Conservation (phyloP, 2,797 vertebrate genomes). For the Coilia nasus region DNA sequence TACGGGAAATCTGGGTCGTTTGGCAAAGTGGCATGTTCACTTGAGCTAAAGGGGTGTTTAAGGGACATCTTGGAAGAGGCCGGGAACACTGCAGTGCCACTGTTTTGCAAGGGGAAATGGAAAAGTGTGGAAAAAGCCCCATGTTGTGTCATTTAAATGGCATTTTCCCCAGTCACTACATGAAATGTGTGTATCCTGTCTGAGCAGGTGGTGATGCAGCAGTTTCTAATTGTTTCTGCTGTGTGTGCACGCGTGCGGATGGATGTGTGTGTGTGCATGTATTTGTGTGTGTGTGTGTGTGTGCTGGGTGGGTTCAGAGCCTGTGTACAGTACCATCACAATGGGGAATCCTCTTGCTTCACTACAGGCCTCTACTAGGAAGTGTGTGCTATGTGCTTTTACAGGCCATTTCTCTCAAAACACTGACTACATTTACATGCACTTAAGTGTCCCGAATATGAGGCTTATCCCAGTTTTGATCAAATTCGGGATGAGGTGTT, state of each 20-base stretch:
- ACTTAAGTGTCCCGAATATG: too few species aligned
- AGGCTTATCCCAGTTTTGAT: too few species aligned
- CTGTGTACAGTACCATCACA: conserved; percentile 11
- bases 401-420: conserved; percentile 20
- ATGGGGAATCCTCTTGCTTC: conserved; percentile 32
- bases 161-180: too few species aligned
- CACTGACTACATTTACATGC: too few species aligned
- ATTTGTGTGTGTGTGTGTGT: not conserved
- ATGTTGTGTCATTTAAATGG: too few species aligned
- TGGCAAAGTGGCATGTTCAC: conserved; percentile 66
- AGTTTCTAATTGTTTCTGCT: not conserved
- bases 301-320: conserved; percentile 46
- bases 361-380: not conserved
- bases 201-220: too few species aligned
- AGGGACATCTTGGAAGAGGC: conserved; percentile 24
- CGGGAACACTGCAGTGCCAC: too few species aligned
- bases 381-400: conserved; percentile 2
- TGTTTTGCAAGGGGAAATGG: too few species aligned
- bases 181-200: too few species aligned
- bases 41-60: conserved; percentile 53
- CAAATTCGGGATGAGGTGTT: too few species aligned
- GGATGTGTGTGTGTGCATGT: conserved; percentile 48
- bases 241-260: conserved; percentile 33
- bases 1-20: conserved; percentile 74
- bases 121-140: not conserved